These are phyloP conservation scores for Sitta carolinensis DNA, from an alignment of 2,797 vertebrate genomes.

Conservation along the genomic window DNA sequence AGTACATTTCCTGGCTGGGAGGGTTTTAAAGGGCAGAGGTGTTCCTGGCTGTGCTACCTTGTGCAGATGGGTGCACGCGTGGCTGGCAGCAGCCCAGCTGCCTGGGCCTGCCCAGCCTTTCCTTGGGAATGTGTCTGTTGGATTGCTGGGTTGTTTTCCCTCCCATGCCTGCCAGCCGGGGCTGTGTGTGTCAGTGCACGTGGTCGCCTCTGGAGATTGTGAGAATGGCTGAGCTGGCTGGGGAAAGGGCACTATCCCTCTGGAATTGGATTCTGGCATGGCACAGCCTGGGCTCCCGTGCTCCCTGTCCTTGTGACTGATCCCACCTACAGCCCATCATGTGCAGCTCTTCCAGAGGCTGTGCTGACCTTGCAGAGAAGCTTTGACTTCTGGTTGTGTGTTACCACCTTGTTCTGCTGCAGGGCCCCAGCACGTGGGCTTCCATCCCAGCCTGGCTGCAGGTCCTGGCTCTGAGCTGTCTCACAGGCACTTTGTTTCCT, in stretches of 20 bases:
- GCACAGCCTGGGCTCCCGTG: not conserved
- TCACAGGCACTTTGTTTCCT: rapidly evolving
- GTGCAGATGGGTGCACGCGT: rapidly evolving
- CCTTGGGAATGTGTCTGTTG: not conserved
- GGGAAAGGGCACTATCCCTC: not conserved
- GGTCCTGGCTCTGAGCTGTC: not conserved
- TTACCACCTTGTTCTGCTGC: not conserved
- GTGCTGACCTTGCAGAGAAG: not conserved
- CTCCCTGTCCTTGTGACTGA: not conserved
- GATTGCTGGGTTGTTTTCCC: not conserved
- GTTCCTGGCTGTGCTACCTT: not conserved
- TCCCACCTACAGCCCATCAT: not conserved
- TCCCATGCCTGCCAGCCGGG: not conserved
- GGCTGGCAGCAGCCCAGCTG: not conserved
- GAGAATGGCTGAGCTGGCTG: not conserved
- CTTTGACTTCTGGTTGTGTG: not conserved
- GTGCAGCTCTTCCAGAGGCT: not conserved
- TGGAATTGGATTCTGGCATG: not conserved
- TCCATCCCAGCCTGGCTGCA: not conserved
- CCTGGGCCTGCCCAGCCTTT: not conserved
- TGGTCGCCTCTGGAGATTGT: not conserved
- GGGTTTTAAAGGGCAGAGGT: not conserved
- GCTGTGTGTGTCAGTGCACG: not conserved
- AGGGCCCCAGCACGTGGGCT: not conserved
- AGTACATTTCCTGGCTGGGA: not conserved